Base-by-base conservation (phyloP, 2,113 vertebrate species). In the Sorex fumeus region DNA sequence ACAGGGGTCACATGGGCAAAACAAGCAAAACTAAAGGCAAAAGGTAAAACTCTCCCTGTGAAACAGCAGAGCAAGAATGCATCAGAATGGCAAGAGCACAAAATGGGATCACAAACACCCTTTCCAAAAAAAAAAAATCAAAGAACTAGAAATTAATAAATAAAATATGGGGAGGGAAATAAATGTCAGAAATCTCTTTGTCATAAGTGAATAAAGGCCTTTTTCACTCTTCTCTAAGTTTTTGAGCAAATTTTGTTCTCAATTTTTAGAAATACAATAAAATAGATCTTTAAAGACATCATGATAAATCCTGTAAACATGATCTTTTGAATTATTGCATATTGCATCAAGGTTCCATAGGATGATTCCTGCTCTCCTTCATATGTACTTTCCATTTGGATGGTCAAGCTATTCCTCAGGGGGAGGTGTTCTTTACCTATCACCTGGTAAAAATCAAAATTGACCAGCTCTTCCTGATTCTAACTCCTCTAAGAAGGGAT, bases 221-320 rank as follows among this genome's bases (percentile, higher is more conserved):
- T 82, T 84, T 53, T 75, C 64, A 60, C 53, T 80, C 45, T 85
- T 47, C 40, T 84, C 66, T 4, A 36, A 43, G 27, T 70, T 94
- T 92, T 79, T 30, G 25, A 72, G 74, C 11, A 93, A 82, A n/a
- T 80, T 94, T 40, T 86, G 6, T 57, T 87, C 43, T 84, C 18
- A 64, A 25, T 45, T 84, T 45, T 50, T 50, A 50, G 9, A 50
- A 50, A 13, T 13, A 50, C 47, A 50, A 50, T 50, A 50, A 50
- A 50, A 50, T 50, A 50, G 13, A 81, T 71, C 88, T 62, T 78
- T 12, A 62, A 93, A 86, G 78, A 66, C 80, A 70, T 88, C 75
- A 75, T 60, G 74, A 27, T 40, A 67, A 75, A 71, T 10, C 2
- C 62, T 19, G 66, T n/a, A 69, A 91, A 72, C 30, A 28, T 66